These are phyloP conservation scores for Acanthiza pusilla DNA, from an alignment of 2,797 vertebrate genomes.

Conservation along the genomic window DNA sequence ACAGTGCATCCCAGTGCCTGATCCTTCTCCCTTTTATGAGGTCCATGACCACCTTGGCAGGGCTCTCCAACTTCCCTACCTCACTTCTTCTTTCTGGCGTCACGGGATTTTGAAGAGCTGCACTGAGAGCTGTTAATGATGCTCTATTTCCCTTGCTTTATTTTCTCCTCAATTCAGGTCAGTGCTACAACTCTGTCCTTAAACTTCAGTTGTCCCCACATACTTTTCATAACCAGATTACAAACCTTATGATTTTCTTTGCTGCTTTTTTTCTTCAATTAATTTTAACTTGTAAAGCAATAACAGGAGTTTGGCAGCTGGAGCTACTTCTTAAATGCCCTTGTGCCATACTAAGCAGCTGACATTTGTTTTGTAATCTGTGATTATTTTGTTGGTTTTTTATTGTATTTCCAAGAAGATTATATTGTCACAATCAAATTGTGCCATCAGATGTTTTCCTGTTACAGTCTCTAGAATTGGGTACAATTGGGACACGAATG, in stretches of 20 bases:
- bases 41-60: rapidly evolving
- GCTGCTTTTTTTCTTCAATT: neutral
- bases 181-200: neutral
- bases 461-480: neutral
- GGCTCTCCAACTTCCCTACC: neutral
- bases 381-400: neutral
- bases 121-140: neutral
- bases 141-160: neutral
- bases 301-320: neutral
- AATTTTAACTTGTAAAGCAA: neutral
- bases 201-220: neutral
- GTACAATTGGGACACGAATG: neutral
- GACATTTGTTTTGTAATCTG: neutral
- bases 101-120: neutral
- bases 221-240: neutral
- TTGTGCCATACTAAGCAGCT: neutral
- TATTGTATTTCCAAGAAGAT: neutral
- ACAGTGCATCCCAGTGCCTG: neutral
- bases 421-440: neutral
- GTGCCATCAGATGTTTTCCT: neutral
- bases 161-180: neutral
- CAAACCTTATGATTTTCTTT: neutral
- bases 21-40: neutral
- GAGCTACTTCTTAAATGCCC: neutral
- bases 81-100: neutral